These are phyloP conservation scores for Ferdinandea cuprea DNA, from an alignment of 2,888 invertebrate genomes.

Conservation along the genomic window DNA sequence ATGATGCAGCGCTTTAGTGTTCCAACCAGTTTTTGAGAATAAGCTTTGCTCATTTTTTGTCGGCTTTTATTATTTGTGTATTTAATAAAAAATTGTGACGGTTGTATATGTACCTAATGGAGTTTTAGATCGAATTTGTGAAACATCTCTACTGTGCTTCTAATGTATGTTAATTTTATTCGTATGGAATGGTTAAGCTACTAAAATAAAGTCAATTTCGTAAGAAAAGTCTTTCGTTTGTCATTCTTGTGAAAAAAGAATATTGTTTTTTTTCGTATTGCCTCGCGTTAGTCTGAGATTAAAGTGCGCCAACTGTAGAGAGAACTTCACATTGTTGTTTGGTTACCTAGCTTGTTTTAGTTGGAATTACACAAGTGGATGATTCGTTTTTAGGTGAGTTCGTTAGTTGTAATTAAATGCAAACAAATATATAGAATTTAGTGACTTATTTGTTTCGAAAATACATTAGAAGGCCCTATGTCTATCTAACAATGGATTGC, in stretches of 20 bases:
- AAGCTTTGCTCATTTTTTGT: background rate
- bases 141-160: constrained; percentile 17
- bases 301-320: constrained; percentile 5
- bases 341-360: background rate
- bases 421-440: background rate
- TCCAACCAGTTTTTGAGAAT: constrained; percentile 33
- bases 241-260: background rate
- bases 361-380: constrained; percentile 5
- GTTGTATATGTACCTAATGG: background rate
- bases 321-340: background rate
- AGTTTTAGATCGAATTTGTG: constrained; percentile 8
- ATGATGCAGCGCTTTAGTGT: constrained; percentile 17
- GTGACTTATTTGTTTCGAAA: too few relatives aligned
- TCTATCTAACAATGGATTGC: too few relatives aligned
- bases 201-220: constrained; percentile 4
- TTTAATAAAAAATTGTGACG: constrained; percentile 7
- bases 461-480: too few relatives aligned
- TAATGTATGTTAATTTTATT: constrained; percentile 38
- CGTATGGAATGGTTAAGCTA: background rate
- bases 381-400: background rate
- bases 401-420: background rate
- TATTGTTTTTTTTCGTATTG: background rate
- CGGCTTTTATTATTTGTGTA: background rate
- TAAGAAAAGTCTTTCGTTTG: constrained; percentile 17
- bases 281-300: constrained; percentile 1